phyloP scores from a whole-genome alignment of 2,113 vertebrate genomes.

The Podarcis raffonei region DNA sequence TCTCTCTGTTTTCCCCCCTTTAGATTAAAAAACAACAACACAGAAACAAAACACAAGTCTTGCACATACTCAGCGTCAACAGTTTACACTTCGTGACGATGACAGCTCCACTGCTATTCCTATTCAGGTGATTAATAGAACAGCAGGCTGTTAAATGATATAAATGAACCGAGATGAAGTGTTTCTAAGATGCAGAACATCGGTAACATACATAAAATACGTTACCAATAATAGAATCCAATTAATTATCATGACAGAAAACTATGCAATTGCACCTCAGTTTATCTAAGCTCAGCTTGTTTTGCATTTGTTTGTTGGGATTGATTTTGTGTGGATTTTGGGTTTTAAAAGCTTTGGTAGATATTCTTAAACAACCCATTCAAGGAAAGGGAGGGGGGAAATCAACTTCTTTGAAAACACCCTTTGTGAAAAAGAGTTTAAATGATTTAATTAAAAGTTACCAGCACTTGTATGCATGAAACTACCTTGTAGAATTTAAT shows the following conservation, averaged over 20 bases:
- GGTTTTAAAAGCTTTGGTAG: neutral
- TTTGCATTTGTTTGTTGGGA: neutral
- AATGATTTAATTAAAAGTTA: too few species aligned
- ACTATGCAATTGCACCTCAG: neutral
- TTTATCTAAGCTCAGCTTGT: slow-evolving; percentile 16
- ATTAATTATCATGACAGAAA: slow-evolving; percentile 28
- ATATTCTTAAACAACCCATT: neutral
- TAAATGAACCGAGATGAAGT: slow-evolving; percentile 11
- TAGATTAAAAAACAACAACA: neutral
- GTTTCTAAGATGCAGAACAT: slow-evolving; percentile 16
- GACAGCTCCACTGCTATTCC: neutral
- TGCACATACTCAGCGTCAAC: neutral
- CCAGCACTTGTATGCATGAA: too few species aligned
- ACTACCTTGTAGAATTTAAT: too few species aligned
- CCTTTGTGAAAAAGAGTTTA: too few species aligned
- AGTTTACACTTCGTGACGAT: slow-evolving; percentile 11
- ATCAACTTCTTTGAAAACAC: too few species aligned
- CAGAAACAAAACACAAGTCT: neutral
- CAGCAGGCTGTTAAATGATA: slow-evolving; percentile 3
- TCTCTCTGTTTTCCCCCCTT: too few species aligned
- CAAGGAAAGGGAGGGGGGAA: neutral
- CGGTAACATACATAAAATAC: slow-evolving; percentile 14
- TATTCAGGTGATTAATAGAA: slow-evolving; percentile 29
- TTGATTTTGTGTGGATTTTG: neutral
- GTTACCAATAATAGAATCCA: slow-evolving; percentile 12